Conservation (phyloP, 2,888 invertebrate genomes). For the Sarcophaga subvicina region DNA sequence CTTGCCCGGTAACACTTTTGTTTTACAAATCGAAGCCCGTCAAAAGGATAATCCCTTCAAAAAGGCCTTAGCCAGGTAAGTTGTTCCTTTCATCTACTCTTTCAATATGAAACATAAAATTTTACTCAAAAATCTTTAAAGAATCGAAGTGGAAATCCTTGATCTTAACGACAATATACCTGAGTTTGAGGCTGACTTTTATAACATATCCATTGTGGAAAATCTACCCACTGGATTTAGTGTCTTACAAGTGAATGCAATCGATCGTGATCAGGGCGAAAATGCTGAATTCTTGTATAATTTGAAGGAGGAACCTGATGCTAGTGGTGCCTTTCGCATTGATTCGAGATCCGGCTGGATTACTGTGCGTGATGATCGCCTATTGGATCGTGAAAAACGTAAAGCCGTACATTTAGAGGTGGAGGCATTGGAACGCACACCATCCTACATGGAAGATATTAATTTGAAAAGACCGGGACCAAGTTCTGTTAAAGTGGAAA, state of each 20-base stretch:
- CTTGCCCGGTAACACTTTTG: slow-evolving; percentile 89
- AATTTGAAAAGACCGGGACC: slow-evolving; percentile 76
- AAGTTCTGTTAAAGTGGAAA: slow-evolving; percentile 88
- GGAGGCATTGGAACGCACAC: slow-evolving; percentile 90
- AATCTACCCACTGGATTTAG: slow-evolving; percentile 91
- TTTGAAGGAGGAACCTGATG: slow-evolving; percentile 85
- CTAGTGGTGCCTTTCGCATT: slow-evolving; percentile 88
- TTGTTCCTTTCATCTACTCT: not conserved
- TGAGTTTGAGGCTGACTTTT: slow-evolving; percentile 93
- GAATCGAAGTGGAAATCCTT: slow-evolving; percentile 78
- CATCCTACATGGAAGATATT: slow-evolving; percentile 81
- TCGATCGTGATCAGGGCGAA: slow-evolving; percentile 92
- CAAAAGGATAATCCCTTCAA: slow-evolving; percentile 91
- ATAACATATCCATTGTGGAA: slow-evolving; percentile 95
- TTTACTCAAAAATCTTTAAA: slow-evolving; percentile 43
- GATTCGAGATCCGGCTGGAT: slow-evolving; percentile 93
- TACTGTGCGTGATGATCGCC: slow-evolving; percentile 88
- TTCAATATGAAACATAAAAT: no score
- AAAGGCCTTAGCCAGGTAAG: slow-evolving; percentile 85
- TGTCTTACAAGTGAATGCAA: slow-evolving; percentile 85
- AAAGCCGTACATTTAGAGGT: slow-evolving; percentile 89
- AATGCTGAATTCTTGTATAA: slow-evolving; percentile 93
- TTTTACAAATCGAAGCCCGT: slow-evolving; percentile 89
- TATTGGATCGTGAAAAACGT: slow-evolving; percentile 91
- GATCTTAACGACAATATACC: slow-evolving; percentile 90